phyloP scores from a whole-genome alignment of 2,113 vertebrate species.

The Excalfactoria chinensis region DNA sequence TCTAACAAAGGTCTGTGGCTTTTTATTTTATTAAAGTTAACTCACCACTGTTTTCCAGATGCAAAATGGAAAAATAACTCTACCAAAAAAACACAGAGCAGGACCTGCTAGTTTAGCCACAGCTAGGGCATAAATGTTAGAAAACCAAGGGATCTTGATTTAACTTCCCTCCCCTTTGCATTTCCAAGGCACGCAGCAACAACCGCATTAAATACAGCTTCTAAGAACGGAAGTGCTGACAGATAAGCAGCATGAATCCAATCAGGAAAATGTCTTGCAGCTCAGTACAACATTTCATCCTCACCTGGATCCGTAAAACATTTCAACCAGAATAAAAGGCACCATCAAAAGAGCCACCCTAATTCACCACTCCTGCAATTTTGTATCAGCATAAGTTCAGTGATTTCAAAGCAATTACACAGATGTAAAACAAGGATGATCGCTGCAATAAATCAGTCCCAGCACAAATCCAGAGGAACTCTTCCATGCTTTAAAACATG shows the following conservation, averaged over 20 bases:
- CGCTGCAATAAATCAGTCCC: conserved; percentile 3
- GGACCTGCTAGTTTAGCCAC: background rate
- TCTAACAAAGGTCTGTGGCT: background rate
- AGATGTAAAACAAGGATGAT: conserved; percentile 28
- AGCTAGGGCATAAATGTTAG: fast-evolving
- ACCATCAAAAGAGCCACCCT: background rate
- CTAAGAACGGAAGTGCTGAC: conserved; percentile 8
- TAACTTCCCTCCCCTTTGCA: conserved; percentile 4
- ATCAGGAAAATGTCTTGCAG: conserved; percentile 6
- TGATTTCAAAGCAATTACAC: conserved; percentile 49
- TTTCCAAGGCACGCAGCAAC: conserved; percentile 27
- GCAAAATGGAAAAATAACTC: background rate
- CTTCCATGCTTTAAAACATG: background rate
- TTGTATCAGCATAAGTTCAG: background rate
- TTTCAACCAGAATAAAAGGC: conserved; percentile 50
- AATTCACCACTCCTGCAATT: conserved; percentile 41
- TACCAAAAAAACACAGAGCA: background rate
- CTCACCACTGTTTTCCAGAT: background rate
- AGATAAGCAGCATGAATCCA: conserved; percentile 50
- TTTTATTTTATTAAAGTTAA: background rate
- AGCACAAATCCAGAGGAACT: conserved; percentile 33
- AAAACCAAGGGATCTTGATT: background rate
- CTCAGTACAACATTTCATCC: conserved; percentile 36
- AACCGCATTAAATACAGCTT: conserved; percentile 1
- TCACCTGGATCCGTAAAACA: conserved; percentile 41